Evolutionary conservation across 2,113 vertebrate species (phyloP).

Genomic region (Bolborhynchus lineola): DNA sequence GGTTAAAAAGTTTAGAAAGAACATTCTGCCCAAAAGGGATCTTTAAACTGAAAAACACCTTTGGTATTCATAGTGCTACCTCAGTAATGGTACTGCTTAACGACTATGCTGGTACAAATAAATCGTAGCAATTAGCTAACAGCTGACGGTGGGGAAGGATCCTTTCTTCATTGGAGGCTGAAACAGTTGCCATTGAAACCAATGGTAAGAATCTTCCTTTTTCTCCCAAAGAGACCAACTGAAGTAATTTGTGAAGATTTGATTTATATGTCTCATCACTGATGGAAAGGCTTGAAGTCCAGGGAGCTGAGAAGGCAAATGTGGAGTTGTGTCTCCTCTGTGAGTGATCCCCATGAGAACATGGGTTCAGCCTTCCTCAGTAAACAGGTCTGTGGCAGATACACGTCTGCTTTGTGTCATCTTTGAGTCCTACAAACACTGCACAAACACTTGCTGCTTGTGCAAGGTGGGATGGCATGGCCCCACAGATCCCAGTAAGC

Average conservation of each 20-base stretch:
- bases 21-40: not conserved
- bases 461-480: too few relatives aligned
- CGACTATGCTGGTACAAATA: not conserved
- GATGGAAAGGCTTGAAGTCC: not conserved
- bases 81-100: not conserved
- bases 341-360: not conserved
- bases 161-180: not conserved
- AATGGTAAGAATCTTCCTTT: not conserved
- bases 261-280: not conserved
- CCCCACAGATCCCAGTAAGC: not conserved
- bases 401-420: accelerated
- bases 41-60: not conserved
- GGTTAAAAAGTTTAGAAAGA: not conserved
- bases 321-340: not conserved
- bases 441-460: not conserved
- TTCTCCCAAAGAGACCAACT: not conserved
- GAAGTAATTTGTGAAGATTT: not conserved
- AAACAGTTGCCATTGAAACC: not conserved
- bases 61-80: not conserved
- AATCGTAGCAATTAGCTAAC: not conserved
- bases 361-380: not conserved
- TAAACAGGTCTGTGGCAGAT: not conserved
- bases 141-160: not conserved
- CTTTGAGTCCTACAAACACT: not conserved
- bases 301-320: not conserved